Evolutionary conservation across 1,140 invertebrate genomes (phyloP), one percentile per base, ranked within the genome.

Genomic region (Brachionus angularis): DNA sequence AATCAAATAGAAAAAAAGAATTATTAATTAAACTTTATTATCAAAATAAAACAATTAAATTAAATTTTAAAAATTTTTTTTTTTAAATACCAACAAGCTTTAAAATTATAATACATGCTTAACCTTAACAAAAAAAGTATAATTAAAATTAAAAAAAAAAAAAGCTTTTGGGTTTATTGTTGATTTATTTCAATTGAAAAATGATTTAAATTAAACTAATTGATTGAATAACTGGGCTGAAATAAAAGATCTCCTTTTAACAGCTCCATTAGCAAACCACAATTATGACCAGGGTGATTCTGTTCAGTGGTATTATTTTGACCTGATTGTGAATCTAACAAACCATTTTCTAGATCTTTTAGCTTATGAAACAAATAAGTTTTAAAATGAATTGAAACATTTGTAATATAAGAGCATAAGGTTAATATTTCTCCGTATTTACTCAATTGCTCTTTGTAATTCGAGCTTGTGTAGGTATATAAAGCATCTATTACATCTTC

Each of bases 351-450:
- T 76, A 74, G 7, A 78, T 71, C 23, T 74, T 74, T 33, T 42
- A 74, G 25, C 14, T 50, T 44, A 31, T 62, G 46, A 33, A 74
- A 73, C 33, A 72, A 42, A 49, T 73, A 69, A 96, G 92, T 81
- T 95, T 96, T 73, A 91, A 91, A 72, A 92, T 88, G 84, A 93
- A 91, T 83, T 91, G 95, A 73, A 92, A 93, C 76, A 23, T 91
- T 85, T 81, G 96, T 91, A 72, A 96, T 83, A 83, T 96, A 93
- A 34, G 93, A 92, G 81, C 96, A 92, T 74, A 91, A 85, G 52
- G 96, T 85, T 69, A 96, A 81, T 12, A 96, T 83, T 83, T 96
- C 92, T 18, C 93, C 93, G 82, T 95, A 96, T 84, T 96, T 96
- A 67, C 90, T 90, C 44, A 91, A 91, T 80, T 89, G 87, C 74